Conservation (phyloP, 1,140 invertebrate genomes). For the Aleiodes sp. region DNA sequence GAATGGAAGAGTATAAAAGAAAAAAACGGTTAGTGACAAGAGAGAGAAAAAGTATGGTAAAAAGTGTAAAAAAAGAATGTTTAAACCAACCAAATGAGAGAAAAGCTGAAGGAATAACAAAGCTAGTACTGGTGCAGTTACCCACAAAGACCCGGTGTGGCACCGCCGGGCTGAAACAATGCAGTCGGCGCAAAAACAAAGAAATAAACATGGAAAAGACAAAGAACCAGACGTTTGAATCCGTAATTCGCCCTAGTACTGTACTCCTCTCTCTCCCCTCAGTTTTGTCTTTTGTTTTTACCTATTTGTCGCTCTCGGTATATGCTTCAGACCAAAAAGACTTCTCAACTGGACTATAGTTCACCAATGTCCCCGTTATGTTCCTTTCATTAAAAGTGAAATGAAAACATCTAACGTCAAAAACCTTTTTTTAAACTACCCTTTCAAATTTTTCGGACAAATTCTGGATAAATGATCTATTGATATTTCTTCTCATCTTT, state of each 20-base stretch:
- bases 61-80: conserved; percentile 41
- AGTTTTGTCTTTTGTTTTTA: conserved; percentile 56
- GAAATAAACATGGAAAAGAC: conserved; percentile 61
- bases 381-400: neutral
- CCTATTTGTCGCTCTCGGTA: conserved; percentile 37
- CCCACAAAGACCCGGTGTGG: conserved; percentile 43
- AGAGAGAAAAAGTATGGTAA: neutral
- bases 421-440: too few species aligned
- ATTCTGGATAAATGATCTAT: too few species aligned
- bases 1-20: neutral
- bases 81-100: conserved; percentile 39
- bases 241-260: conserved; percentile 59
- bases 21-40: neutral
- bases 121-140: conserved; percentile 37
- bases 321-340: conserved; percentile 42
- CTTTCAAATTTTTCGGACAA: too few species aligned
- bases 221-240: conserved; percentile 63
- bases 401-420: too few species aligned
- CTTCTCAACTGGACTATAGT: conserved; percentile 41
- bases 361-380: conserved; percentile 13
- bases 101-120: conserved; percentile 46
- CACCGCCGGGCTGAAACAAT: conserved; percentile 55
- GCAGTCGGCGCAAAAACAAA: conserved; percentile 61
- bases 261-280: neutral
- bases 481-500: too few species aligned